These are phyloP conservation scores for Nebria ingens DNA, from an alignment of 1,140 invertebrate genomes.

Conservation along the genomic window DNA sequence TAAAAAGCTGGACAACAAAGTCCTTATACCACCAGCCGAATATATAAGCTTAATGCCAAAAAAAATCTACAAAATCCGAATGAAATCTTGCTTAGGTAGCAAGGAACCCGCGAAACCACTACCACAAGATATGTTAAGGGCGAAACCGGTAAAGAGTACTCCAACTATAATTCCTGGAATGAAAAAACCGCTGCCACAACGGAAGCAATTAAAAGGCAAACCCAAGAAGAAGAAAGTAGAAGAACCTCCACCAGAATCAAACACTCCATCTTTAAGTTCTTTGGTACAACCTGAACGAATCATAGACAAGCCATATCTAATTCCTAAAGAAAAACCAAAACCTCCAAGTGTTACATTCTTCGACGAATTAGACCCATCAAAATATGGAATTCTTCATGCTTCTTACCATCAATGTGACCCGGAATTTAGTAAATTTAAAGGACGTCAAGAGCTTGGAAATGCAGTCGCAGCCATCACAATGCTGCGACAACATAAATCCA, in stretches of 20 bases:
- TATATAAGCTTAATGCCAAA: not conserved
- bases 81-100: not conserved
- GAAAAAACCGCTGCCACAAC: not conserved
- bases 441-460: conserved; percentile 25
- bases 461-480: conserved; percentile 26
- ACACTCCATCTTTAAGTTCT: not conserved
- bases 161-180: not conserved
- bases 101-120: not conserved
- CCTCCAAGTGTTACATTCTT: conserved; percentile 21
- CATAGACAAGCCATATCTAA: not conserved
- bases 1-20: not conserved
- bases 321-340: conserved; percentile 15
- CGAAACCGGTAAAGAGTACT: not conserved
- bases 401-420: conserved; percentile 24
- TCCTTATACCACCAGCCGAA: not conserved
- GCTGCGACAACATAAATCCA: conserved; percentile 22
- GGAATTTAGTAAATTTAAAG: conserved; percentile 24
- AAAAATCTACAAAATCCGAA: not conserved
- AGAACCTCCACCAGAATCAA: not conserved
- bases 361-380: conserved; percentile 15
- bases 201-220: not conserved
- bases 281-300: not conserved
- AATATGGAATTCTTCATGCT: conserved; percentile 24
- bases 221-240: not conserved
- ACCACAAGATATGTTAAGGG: not conserved